These are phyloP conservation scores for Pristiophorus japonicus DNA, from an alignment of 2,113 vertebrate species.

Conservation along the genomic window DNA sequence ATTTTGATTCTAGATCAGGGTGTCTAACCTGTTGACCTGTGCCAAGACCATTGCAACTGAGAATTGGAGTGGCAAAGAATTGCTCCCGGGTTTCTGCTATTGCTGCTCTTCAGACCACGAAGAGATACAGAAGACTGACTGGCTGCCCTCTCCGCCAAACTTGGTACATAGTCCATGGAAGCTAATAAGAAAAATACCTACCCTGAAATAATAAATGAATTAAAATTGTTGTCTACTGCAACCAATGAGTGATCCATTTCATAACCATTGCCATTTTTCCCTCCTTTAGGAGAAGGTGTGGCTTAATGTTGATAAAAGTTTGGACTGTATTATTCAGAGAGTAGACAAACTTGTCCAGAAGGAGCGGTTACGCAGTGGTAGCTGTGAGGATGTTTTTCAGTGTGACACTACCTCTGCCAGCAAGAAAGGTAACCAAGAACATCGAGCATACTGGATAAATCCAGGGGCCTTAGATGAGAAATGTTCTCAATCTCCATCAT, in stretches of 20 bases:
- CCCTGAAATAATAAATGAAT: not conserved
- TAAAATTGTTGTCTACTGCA: not conserved
- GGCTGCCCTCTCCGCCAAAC: not conserved
- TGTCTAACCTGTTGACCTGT: not conserved
- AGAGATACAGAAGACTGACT: not conserved
- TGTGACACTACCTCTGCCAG: conserved; percentile 59
- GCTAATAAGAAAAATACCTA: not conserved
- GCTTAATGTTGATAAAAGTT: conserved; percentile 93
- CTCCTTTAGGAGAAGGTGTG: conserved; percentile 86
- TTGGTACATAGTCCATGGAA: not conserved
- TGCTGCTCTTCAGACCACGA: not conserved
- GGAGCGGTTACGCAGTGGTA: conserved; percentile 68
- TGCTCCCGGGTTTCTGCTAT: not conserved
- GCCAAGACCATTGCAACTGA: not conserved
- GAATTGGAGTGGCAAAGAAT: not conserved
- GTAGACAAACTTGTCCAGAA: conserved; percentile 93
- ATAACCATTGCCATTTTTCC: conserved; percentile 36
- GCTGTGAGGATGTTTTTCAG: conserved; percentile 70
- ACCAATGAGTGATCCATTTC: not conserved
- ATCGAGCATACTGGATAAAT: conserved; percentile 88
- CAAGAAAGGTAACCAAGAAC: conserved; percentile 84
- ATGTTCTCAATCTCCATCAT: conserved; percentile 48
- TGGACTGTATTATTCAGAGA: conserved; percentile 93
- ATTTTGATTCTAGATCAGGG: not conserved
- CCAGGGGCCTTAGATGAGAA: conserved; percentile 59